These are phyloP conservation scores for Tribolium freemani DNA, from an alignment of 2,888 invertebrate genomes.

Conservation along the genomic window DNA sequence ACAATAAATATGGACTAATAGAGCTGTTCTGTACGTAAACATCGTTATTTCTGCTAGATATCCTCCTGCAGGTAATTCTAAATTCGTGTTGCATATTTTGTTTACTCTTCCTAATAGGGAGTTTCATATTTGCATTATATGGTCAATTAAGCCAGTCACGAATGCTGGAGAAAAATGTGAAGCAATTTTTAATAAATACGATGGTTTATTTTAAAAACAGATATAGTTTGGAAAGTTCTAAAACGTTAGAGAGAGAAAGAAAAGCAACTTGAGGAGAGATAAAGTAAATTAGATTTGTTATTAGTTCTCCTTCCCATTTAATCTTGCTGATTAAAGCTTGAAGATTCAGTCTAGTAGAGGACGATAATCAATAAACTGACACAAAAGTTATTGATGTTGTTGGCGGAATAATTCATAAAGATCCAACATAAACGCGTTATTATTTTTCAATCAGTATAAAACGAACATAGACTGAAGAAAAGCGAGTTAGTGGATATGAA, in stretches of 20 bases:
- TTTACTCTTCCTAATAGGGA: constrained; percentile 55
- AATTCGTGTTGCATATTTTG: constrained; percentile 57
- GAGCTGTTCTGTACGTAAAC: constrained; percentile 66
- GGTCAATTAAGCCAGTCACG: constrained; percentile 17
- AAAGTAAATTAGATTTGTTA: constrained; percentile 47
- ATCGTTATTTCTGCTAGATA: constrained; percentile 65
- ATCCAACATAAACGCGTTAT: constrained; percentile 65
- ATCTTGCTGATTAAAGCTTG: constrained; percentile 47
- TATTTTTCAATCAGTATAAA: constrained; percentile 67
- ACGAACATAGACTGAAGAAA: constrained; percentile 61
- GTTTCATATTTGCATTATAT: constrained; percentile 27
- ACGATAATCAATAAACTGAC: constrained; percentile 56
- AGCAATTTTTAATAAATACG: not conserved
- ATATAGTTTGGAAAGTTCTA: constrained; percentile 8
- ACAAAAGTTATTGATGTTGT: constrained; percentile 62
- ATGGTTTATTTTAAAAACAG: not conserved
- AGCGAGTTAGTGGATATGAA: constrained; percentile 66
- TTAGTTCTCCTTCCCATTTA: constrained; percentile 44
- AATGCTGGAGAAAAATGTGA: not conserved
- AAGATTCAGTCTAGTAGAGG: constrained; percentile 45
- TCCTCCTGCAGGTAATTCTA: constrained; percentile 52
- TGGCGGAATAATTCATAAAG: constrained; percentile 64
- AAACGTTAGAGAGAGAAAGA: constrained; percentile 21
- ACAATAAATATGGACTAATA: constrained; percentile 67
- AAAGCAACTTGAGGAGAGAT: constrained; percentile 20